Base-by-base conservation (phyloP, 1,140 invertebrate species). In the Medauroidea extradentata region DNA sequence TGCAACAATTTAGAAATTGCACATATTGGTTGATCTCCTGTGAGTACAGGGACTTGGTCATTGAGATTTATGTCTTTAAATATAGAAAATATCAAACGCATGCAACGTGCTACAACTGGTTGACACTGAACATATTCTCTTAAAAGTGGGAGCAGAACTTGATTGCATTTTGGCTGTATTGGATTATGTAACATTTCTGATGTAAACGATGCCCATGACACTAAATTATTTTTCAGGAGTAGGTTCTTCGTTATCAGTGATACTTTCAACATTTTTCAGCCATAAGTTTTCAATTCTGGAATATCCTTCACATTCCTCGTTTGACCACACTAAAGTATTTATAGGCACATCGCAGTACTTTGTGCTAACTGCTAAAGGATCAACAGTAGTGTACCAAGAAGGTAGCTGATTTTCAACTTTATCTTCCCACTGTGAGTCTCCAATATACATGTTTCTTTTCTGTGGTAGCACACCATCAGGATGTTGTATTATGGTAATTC, bases 1-100 rank as follows among this genome's bases (percentile, higher is more conserved):
- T 70, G 67, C 8, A 69, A 56, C 25, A 65, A 34, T 38, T 70
- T 70, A 24, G 61, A 57, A 16, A 68, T 7, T 13, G 57, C 59
- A 50, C 62, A 69, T 13, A 70, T 3, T 56, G 61, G 65, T 42
- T 69, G 65, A 29, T 67, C 66, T 18, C 39, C 61, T 51, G 57
- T n/a, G 38, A 57, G 62, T 57, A 23, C 52, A 53, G 52, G 34
- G 13, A 34, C 52, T 53, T 53, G 24, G 24, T 34, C 52, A 39
- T 53, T 34, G 29, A 34, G 52, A 34, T 53, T 34, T 53, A 53
- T 2, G 25, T 27, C 34, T 39, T 53, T n/a, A 24, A 53, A 24
- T 53, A 34, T 21, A 5, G 13, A 21, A 24, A 29, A 29, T 21
- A 53, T 34, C 21, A 53, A 2, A 9, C 38, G 19, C 52, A 53